phyloP scores from a whole-genome alignment of 2,113 vertebrate species.

The Orientallactaga bullata region DNA sequence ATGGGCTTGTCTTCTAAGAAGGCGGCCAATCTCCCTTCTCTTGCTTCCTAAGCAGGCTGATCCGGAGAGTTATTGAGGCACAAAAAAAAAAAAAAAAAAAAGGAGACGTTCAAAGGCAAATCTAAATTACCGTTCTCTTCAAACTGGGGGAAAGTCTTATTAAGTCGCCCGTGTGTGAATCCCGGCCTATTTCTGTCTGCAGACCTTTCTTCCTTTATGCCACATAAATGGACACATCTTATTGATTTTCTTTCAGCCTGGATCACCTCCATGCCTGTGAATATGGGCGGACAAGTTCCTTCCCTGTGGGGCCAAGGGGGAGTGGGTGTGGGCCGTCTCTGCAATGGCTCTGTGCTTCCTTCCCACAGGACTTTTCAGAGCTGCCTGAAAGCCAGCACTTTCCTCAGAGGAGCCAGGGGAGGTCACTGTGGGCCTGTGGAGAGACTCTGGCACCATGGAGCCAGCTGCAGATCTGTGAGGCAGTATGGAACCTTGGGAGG shows the following conservation, averaged over 20 bases:
- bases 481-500: conserved; percentile 80
- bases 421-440: conserved; percentile 86
- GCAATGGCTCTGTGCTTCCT: not conserved
- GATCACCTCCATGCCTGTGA: conserved; percentile 95
- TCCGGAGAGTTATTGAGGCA: conserved; percentile 90
- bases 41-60: conserved; percentile 89
- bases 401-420: conserved; percentile 87
- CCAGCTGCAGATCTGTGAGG: conserved; percentile 90
- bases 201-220: conserved; percentile 92
- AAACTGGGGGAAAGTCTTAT: conserved; percentile 91
- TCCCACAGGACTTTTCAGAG: not conserved
- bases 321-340: conserved; percentile 85
- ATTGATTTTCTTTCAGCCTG: conserved; percentile 99
- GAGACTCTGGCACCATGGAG: conserved; percentile 81
- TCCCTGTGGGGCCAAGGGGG: conserved; percentile 88
- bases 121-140: conserved; percentile 90
- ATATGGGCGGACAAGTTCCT: conserved; percentile 95
- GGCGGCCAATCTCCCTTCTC: conserved; percentile 90
- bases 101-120: conserved; percentile 89
- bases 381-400: conserved; percentile 88
- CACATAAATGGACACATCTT: conserved; percentile 97
- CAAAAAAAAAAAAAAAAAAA: conserved; percentile 82
- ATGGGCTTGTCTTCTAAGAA: conserved; percentile 90
- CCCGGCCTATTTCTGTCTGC: conserved; percentile 91
- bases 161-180: conserved; percentile 91